A percentile compares a stretch with the other conserved stretches of the same genome.
phyloP scores from a whole-genome alignment of 2,888 invertebrate species.

The Drosophila cracens region DNA sequence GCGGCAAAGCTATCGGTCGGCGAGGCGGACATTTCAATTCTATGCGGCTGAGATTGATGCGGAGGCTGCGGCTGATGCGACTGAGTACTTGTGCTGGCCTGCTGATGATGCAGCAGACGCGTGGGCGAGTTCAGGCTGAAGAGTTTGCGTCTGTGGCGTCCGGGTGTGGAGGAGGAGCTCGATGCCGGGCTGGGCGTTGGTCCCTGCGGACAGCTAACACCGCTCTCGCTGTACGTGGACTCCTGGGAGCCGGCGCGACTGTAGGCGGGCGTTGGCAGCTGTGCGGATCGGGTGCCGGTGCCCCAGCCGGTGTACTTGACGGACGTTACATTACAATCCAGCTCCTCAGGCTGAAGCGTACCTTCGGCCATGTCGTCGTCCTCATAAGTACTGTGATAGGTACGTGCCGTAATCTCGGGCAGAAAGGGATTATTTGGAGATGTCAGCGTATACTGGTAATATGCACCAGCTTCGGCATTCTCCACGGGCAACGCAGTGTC shows the following conservation, averaged over 20 bases:
- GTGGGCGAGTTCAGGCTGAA: constrained; percentile 83
- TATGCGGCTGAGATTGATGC: constrained; percentile 40
- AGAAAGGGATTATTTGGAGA: constrained; percentile 85
- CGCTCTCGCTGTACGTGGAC: constrained; percentile 76
- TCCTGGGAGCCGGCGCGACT: constrained; percentile 82
- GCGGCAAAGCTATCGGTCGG: constrained; percentile 61
- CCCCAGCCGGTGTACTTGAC: constrained; percentile 62
- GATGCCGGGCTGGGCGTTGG: constrained; percentile 74
- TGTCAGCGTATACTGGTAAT: constrained; percentile 83
- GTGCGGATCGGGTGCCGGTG: constrained; percentile 69
- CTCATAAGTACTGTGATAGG: constrained; percentile 81
- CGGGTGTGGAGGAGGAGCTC: constrained; percentile 80
- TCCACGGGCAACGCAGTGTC: constrained; percentile 52
- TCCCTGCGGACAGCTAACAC: constrained; percentile 56
- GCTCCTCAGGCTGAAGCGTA: constrained; percentile 48
- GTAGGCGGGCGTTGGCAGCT: constrained; percentile 75
- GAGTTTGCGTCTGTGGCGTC: constrained; percentile 81
- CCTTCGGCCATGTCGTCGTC: constrained; percentile 55
- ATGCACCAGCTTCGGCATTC: constrained; percentile 65
- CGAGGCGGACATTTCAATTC: constrained; percentile 46
- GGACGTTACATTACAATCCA: constrained; percentile 76
- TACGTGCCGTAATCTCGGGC: constrained; percentile 84
- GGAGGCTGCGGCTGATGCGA: constrained; percentile 21
- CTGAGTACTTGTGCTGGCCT: constrained; percentile 11
- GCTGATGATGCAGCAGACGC: constrained; percentile 65